These are phyloP conservation scores for Cryptocephalus primarius DNA, from an alignment of 2,888 invertebrate genomes.

Conservation along the genomic window DNA sequence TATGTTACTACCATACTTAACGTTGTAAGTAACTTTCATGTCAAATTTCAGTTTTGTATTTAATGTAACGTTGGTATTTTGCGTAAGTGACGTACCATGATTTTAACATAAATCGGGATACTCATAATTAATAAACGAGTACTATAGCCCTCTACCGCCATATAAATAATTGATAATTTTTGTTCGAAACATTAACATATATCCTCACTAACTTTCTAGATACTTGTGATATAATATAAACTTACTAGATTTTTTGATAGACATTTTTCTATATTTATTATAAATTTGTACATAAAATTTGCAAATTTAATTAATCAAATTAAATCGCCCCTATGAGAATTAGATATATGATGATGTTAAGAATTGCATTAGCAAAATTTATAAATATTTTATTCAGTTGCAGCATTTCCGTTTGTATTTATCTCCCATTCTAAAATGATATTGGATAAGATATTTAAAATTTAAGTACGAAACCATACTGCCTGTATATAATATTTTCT, in stretches of 20 bases:
- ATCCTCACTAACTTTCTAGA: neutral
- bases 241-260: slow-evolving; percentile 1
- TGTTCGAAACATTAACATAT: too few species aligned
- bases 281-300: slow-evolving; percentile 6
- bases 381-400: neutral
- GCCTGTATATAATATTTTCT: too few species aligned
- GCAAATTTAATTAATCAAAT: slow-evolving; percentile 2
- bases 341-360: slow-evolving; percentile 2
- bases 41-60: too few species aligned
- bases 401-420: neutral
- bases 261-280: slow-evolving; percentile 7
- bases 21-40: too few species aligned
- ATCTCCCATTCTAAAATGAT: neutral
- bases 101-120: too few species aligned
- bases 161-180: too few species aligned
- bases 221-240: neutral
- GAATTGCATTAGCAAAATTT: neutral
- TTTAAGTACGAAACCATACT: too few species aligned
- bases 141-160: too few species aligned
- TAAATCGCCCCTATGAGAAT: neutral
- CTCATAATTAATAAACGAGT: too few species aligned
- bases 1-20: too few species aligned
- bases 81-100: too few species aligned
- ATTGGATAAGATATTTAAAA: neutral
- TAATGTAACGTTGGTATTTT: too few species aligned